Percentiles rank a stretch among this genome's conserved stretches.
phyloP scores from a whole-genome alignment of 1,140 invertebrate genomes.

The Zophobas morio region DNA sequence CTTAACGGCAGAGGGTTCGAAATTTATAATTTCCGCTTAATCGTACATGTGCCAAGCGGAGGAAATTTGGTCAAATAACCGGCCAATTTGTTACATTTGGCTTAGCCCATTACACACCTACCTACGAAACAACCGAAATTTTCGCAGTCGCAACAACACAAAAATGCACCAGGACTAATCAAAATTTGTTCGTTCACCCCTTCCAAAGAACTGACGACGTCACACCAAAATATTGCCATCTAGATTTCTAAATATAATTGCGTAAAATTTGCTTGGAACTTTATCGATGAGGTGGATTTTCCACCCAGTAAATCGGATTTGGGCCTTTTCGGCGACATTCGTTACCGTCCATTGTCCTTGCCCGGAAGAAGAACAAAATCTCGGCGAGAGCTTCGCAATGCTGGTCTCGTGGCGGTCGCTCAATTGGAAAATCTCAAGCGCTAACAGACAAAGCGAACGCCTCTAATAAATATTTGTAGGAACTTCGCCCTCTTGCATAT shows the following conservation, averaged over 20 bases:
- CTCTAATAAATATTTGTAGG: conserved; percentile 58
- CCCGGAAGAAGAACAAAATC: conserved; percentile 49
- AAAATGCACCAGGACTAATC: too few species aligned
- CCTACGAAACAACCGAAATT: too few species aligned
- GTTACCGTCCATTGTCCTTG: conserved; percentile 46
- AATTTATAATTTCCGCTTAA: conserved; percentile 58
- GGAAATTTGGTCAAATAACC: conserved; percentile 56
- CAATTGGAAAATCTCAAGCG: conserved; percentile 57
- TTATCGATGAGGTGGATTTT: too few species aligned
- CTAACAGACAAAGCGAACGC: conserved; percentile 55
- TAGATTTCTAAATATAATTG: too few species aligned
- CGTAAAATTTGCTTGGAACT: too few species aligned
- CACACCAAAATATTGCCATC: too few species aligned
- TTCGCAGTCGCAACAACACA: too few species aligned
- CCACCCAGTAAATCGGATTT: too few species aligned
- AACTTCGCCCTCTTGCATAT: conserved; percentile 48
- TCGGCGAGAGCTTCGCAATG: conserved; percentile 49
- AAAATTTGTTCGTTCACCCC: too few species aligned
- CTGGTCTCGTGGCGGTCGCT: conserved; percentile 53
- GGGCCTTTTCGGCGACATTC: conserved; percentile 11
- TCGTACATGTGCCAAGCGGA: conserved; percentile 48
- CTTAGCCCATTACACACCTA: conserved; percentile 45
- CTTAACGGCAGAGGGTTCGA: conserved; percentile 17
- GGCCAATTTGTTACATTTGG: conserved; percentile 51
- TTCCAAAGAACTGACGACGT: too few species aligned